phyloP scores from a whole-genome alignment of 2,888 invertebrate species.

The Eurois occulta region DNA sequence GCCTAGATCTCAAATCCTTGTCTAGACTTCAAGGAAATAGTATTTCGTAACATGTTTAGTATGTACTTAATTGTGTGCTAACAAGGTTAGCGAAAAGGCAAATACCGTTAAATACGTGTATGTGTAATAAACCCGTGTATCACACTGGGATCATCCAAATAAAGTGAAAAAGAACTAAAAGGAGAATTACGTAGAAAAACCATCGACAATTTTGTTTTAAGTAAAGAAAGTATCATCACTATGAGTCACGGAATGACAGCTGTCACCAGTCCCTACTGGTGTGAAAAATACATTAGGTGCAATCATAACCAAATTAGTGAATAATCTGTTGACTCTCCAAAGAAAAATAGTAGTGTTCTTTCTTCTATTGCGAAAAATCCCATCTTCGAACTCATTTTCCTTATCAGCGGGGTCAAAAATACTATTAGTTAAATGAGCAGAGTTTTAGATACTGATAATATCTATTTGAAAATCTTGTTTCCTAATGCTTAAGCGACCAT shows the following conservation, averaged over 20 bases:
- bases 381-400: not conserved
- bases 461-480: not conserved
- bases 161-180: not conserved
- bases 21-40: constrained; percentile 44
- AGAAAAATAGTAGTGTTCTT: not conserved
- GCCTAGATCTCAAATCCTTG: constrained; percentile 41
- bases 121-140: not conserved
- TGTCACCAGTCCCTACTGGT: not conserved
- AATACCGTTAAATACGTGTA: constrained; percentile 14
- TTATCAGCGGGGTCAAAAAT: not conserved
- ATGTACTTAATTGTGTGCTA: constrained; percentile 36
- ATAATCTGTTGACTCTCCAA: not conserved
- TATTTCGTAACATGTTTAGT: constrained; percentile 44
- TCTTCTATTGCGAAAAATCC: not conserved
- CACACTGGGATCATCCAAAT: not conserved
- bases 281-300: not conserved
- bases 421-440: not conserved
- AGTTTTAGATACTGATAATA: not conserved
- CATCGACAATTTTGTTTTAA: not conserved
- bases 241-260: not conserved
- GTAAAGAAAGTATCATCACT: not conserved
- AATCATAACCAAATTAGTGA: not conserved
- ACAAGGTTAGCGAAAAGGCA: constrained; percentile 44
- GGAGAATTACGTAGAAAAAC: not conserved
- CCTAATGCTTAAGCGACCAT: not conserved